These are phyloP conservation scores for Conus ventricosus DNA, from an alignment of 1,140 invertebrate species.

Conservation along the genomic window DNA sequence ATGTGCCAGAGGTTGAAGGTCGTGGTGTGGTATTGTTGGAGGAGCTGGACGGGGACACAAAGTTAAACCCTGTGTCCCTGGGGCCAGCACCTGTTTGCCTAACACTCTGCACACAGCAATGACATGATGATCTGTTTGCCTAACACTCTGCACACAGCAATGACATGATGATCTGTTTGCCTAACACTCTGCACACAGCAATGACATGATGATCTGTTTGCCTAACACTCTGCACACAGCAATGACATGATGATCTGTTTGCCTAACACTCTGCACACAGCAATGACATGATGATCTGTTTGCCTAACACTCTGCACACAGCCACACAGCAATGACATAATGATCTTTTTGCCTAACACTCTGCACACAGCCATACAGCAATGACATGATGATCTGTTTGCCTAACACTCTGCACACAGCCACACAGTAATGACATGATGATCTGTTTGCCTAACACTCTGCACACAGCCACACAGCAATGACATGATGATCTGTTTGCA, in stretches of 20 bases:
- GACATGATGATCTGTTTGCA: neutral
- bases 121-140: neutral
- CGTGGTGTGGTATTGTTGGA: slow-evolving; percentile 50
- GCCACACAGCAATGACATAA: slow-evolving; percentile 9
- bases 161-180: slow-evolving; percentile 49
- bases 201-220: neutral
- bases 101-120: slow-evolving; percentile 56
- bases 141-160: neutral
- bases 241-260: slow-evolving; percentile 45
- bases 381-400: slow-evolving; percentile 45
- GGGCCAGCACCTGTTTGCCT: slow-evolving; percentile 60
- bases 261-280: slow-evolving; percentile 61
- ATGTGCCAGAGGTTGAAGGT: slow-evolving; percentile 59
- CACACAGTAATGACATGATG: neutral
- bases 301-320: slow-evolving; percentile 45
- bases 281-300: neutral
- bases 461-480: neutral
- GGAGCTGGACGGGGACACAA: slow-evolving; percentile 52
- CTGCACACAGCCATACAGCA: neutral
- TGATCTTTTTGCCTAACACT: neutral
- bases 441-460: neutral
- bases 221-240: neutral
- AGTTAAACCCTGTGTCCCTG: slow-evolving; percentile 59
- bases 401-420: slow-evolving; percentile 52
- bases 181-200: slow-evolving; percentile 59